A percentile compares a stretch with the other conserved stretches of the same genome.
phyloP scores from a whole-genome alignment of 2,888 invertebrate genomes.

The Temnothorax rugatulus region DNA sequence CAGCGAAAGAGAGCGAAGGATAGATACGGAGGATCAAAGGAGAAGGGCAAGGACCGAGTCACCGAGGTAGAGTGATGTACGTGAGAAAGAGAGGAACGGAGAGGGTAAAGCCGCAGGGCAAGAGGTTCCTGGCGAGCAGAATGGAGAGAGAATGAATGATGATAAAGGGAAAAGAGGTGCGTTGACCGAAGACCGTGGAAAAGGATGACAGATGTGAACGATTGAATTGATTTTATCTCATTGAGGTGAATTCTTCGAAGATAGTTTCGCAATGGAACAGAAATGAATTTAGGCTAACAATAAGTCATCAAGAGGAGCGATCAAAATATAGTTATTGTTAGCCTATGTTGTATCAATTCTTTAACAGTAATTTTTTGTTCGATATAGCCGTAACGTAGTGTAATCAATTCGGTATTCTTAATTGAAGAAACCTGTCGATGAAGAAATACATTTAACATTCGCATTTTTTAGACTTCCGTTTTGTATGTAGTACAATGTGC shows the following conservation, averaged over 20 bases:
- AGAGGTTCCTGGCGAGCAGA: conserved; percentile 22
- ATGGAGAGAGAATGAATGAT: conserved; percentile 16
- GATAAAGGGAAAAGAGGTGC: conserved; percentile 51
- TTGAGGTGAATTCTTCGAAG: conserved; percentile 24
- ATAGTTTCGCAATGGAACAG: not conserved
- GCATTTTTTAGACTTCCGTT: not conserved
- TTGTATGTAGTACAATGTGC: no score
- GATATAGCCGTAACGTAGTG: not conserved
- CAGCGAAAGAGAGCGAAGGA: conserved; percentile 48
- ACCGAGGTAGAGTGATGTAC: conserved; percentile 20
- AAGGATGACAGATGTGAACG: conserved; percentile 42
- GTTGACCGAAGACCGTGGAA: conserved; percentile 19
- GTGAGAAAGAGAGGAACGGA: conserved; percentile 23
- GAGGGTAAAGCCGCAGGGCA: conserved; percentile 41
- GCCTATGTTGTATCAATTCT: not conserved
- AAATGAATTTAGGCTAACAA: not conserved
- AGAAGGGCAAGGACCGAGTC: not conserved
- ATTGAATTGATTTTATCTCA: conserved; percentile 50
- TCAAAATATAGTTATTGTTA: not conserved
- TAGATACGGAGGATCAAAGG: conserved; percentile 27
- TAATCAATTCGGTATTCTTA: not conserved
- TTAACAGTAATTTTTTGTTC: not conserved
- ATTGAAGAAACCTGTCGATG: not conserved
- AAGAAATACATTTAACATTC: not conserved
- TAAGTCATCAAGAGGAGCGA: not conserved